A percentile compares a stretch with the other conserved stretches of the same genome.
Evolutionary conservation across 2,113 vertebrate genomes (phyloP).

Genomic region (Entosphenus tridentatus): DNA sequence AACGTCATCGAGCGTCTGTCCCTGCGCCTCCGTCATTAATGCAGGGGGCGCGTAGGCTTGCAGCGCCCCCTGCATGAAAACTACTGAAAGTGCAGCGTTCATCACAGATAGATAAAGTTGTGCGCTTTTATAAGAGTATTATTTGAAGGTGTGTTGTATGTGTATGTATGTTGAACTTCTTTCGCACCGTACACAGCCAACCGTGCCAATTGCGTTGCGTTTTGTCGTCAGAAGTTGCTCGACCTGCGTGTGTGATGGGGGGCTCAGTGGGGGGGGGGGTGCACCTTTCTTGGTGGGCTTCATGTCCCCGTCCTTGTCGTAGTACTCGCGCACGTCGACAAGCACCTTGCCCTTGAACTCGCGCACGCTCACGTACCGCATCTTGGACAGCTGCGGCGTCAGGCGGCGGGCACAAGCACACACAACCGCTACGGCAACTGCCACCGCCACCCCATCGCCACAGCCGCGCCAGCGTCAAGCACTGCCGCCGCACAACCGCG

Average conservation of each 20-base stretch:
- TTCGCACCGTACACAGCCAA: not conserved
- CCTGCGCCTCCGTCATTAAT: too few species aligned
- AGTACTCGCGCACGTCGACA: constrained; percentile 89
- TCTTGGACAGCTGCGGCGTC: constrained; percentile 71
- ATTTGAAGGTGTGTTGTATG: not conserved
- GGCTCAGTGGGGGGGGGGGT: not conserved
- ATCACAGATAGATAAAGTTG: not conserved
- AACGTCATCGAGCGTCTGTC: too few species aligned
- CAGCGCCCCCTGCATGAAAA: too few species aligned
- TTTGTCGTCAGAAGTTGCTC: not conserved
- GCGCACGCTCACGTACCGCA: constrained; percentile 77
- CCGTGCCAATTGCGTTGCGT: not conserved
- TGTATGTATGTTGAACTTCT: not conserved
- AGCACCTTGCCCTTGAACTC: constrained; percentile 90
- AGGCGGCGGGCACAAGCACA: not conserved
- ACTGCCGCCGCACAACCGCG: too few species aligned
- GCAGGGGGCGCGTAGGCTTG: too few species aligned
- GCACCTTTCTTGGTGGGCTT: constrained; percentile 90
- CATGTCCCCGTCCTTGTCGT: constrained; percentile 84
- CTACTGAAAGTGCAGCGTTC: not conserved
- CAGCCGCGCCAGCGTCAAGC: too few species aligned
- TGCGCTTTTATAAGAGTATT: not conserved
- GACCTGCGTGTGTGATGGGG: not conserved
- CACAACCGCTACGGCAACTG: too few species aligned
- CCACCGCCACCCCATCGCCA: too few species aligned